Base-by-base conservation (phyloP, 2,113 vertebrate species). In the Gobio gobio region DNA sequence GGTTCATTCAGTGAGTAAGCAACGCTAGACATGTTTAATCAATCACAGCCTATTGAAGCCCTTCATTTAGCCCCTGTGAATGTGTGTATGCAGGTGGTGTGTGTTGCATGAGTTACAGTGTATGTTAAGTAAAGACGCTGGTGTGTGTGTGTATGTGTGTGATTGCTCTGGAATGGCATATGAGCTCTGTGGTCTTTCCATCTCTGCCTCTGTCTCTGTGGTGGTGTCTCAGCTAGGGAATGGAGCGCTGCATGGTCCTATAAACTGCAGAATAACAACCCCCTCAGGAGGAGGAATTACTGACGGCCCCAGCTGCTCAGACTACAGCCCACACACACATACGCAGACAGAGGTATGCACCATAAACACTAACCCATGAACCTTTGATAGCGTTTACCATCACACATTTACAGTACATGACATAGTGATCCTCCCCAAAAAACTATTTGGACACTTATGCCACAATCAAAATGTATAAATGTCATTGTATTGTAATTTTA, bases 191-290 rank as follows among this genome's bases (percentile, higher is more conserved):
- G 82, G 70, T 83, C 81, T 43, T 68, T 83, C 80, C 66, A 72
- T 58, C 80, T 66, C 24, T 81, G 45, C 59, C 61, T 81, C 29
- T 2, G 13, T 82, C 64, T 82, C 66, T 83, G 49, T 73, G 81
- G 66, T 84, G 77, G 82, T 86, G 83, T 88, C 70, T 80, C 78
- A 82, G 78, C 49, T 64, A 78, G 82, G 82, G 77, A 80, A 83
- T 33, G 40, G 43, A 84, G 59, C 51, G 29, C 59, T 88, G 86
- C 13, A 78, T 33, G 22, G 63, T 83, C 76, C 70, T 77, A 84
- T 88, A 86, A 88, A 86, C 85, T 79, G 9, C 59, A 86, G 47
- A 80, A 84, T 88, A 86, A 86, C 82, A 82, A 74, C 78, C 51
- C 77, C 78, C 40, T 26, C 76, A 76, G 77, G 87, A 84, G 26